Conservation (phyloP, 1,140 invertebrate genomes). For the Belonocnema kinseyi region DNA sequence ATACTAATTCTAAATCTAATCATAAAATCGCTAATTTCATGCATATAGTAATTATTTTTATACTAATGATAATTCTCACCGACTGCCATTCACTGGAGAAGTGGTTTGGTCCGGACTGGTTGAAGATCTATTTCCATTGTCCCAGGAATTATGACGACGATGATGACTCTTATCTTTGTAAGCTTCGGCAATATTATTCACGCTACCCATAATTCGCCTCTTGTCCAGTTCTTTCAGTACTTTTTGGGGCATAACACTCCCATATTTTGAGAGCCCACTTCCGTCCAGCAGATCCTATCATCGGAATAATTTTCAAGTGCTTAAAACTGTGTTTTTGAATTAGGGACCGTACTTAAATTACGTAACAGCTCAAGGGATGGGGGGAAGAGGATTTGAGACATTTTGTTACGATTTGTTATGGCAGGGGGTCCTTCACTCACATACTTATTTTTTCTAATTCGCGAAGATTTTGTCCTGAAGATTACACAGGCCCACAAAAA, state of each 20-base stretch:
- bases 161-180: constrained; percentile 71
- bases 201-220: constrained; percentile 76
- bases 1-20: constrained; percentile 18
- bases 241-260: constrained; percentile 73
- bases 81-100: constrained; percentile 54
- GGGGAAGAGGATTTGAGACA: too few species aligned
- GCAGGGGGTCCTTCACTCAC: too few species aligned
- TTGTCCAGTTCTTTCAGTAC: constrained; percentile 79
- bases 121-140: constrained; percentile 65
- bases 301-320: neutral
- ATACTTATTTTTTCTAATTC: too few species aligned
- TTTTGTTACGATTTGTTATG: too few species aligned
- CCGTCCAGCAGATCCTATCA: neutral
- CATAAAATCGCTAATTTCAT: neutral
- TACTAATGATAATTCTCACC: constrained; percentile 41
- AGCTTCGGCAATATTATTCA: constrained; percentile 69
- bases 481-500: too few species aligned
- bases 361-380: too few species aligned
- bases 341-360: too few species aligned
- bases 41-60: too few species aligned
- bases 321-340: neutral
- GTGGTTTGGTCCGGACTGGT: constrained; percentile 58
- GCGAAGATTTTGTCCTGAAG: too few species aligned
- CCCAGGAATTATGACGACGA: constrained; percentile 72
- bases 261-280: constrained; percentile 39